Evolutionary conservation across 2,113 vertebrate species (phyloP), one percentile per base, ranked within the genome.

Genomic region (Melanotaenia duboulayi): DNA sequence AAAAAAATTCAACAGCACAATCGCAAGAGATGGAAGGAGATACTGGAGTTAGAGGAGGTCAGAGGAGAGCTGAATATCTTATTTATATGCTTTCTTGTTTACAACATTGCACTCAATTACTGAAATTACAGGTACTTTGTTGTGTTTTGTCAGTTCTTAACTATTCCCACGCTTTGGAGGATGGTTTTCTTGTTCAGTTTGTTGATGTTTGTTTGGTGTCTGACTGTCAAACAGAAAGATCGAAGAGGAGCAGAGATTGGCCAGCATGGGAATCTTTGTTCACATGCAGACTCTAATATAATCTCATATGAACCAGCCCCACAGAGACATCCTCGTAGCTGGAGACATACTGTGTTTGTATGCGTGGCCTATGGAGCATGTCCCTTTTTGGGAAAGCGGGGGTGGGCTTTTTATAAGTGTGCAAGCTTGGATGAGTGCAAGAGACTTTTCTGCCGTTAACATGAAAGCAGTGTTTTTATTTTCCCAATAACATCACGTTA

Each of bases 401-500:
- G 44, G 16, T 48, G 44, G 17, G 1, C n/a, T 48, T n/a, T 4
- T 19, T n/a, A 19, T 48, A 7, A 19, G 17, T 42, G 40, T 16
- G 40, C 40, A 42, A 13, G 13, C 14, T 4, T 42, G 14, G 44
- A 49, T 60, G 48, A 39, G 28, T 22, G 19, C 67, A 42, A n/a
- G 10, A 14, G 39, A 22, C 3, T 13, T 42, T 17, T 28, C 28
- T 13, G 65, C 46, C 56, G 24, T 46, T 23, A 7, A 19, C 49
- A 25, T 63, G 56, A 54, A 44, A 54, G 56, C 52, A 37, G 22
- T 6, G 13, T 52, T 23, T 76, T 67, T 62, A 48, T 57, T 65
- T 61, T 44, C 32, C 51, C 32, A 80, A 65, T 51, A 76, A 54
- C 24, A 83, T 76, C 64, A 51, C 73, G 71, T 60, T 63, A 74